phyloP scores from a whole-genome alignment of 2,113 vertebrate species.

The Eurypyga helias region DNA sequence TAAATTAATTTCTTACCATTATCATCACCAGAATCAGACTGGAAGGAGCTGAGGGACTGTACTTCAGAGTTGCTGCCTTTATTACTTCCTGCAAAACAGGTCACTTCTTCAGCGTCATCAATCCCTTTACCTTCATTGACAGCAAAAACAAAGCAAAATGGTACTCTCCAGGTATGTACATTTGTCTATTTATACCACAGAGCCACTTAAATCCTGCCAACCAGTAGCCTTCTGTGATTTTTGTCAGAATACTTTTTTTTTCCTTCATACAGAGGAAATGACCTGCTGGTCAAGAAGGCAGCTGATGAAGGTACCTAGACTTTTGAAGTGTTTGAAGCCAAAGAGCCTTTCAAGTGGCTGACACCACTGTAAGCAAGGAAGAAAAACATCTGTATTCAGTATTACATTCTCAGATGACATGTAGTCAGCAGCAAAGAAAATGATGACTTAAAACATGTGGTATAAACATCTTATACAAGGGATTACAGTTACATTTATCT shows the following conservation, averaged over 20 bases:
- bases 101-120: slow-evolving; percentile 90
- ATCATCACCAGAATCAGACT: slow-evolving; percentile 95
- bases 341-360: slow-evolving; percentile 50
- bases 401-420: not conserved
- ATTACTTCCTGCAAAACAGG: slow-evolving; percentile 93
- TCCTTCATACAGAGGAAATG: not conserved
- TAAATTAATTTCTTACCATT: slow-evolving; percentile 85
- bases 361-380: slow-evolving; percentile 17
- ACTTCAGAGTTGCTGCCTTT: slow-evolving; percentile 96
- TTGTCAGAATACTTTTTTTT: slow-evolving; percentile 31
- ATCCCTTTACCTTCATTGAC: slow-evolving; percentile 84
- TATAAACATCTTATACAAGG: slow-evolving; percentile 68
- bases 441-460: slow-evolving; percentile 37
- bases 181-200: not conserved
- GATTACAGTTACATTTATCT: slow-evolving; percentile 48
- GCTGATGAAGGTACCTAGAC: slow-evolving; percentile 40
- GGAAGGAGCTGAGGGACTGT: slow-evolving; percentile 95
- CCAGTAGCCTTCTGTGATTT: not conserved
- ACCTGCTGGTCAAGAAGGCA: slow-evolving; percentile 25
- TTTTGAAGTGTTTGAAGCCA: not conserved
- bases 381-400: slow-evolving; percentile 14
- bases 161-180: not conserved
- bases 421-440: slow-evolving; percentile 57
- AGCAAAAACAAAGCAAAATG: slow-evolving; percentile 70
- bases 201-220: not conserved